phyloP scores from a whole-genome alignment of 2,113 vertebrate genomes.

The Cynopterus brachyotis region DNA sequence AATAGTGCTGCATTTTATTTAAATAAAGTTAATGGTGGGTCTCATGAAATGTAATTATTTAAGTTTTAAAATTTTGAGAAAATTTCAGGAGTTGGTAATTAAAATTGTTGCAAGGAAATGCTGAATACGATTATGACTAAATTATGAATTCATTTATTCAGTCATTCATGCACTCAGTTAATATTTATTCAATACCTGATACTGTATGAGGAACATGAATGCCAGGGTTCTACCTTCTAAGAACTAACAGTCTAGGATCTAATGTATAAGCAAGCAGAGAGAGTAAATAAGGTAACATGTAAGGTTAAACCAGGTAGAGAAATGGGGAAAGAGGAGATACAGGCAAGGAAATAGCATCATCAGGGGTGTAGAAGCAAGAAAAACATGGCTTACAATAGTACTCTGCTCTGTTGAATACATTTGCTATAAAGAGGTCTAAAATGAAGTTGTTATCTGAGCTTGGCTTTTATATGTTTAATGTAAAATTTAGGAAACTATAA shows the following conservation, averaged over 20 bases:
- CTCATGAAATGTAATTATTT: slow-evolving; percentile 32
- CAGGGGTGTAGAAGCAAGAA: neutral
- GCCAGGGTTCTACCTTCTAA: neutral
- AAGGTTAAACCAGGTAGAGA: neutral
- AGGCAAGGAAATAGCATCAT: neutral
- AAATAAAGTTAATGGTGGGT: slow-evolving; percentile 50
- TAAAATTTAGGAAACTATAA: neutral
- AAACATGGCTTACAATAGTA: neutral
- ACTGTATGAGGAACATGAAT: neutral
- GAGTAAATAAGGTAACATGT: neutral
- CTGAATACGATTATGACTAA: neutral
- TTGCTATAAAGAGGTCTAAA: neutral
- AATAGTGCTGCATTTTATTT: slow-evolving; percentile 20
- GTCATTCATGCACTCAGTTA: neutral
- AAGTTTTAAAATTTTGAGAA: slow-evolving; percentile 36
- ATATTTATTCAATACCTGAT: neutral
- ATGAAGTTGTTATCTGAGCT: neutral
- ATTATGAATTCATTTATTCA: neutral
- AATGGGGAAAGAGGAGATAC: neutral
- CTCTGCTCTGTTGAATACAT: neutral
- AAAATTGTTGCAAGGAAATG: neutral
- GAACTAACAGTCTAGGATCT: neutral
- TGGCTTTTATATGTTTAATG: neutral
- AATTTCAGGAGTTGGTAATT: neutral
- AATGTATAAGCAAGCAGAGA: neutral